Base-by-base conservation (phyloP, 2,113 vertebrate species). In the Podiceps cristatus region DNA sequence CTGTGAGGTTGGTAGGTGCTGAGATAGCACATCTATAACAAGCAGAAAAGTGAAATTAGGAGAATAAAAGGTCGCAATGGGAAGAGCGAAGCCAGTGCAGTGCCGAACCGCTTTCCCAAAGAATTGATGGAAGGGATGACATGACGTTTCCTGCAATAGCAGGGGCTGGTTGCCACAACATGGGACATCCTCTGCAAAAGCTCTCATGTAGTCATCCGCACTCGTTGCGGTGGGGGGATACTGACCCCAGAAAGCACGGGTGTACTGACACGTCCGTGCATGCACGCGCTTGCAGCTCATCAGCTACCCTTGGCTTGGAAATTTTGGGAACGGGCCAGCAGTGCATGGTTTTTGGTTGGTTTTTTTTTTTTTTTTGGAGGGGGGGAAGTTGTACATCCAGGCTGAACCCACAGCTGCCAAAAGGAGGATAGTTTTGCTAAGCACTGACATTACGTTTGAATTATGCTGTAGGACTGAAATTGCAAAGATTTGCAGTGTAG, bases 141-240 rank as follows among this genome's bases (percentile, higher is more conserved):
- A 1, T 17, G 62, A 68, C 3, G 2, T 64, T 77, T 79, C 44
- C 66, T 71, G 62, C 0, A 2, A 20, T 24, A 42, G 67, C 63
- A 71, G 18, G 22, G 22, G 18, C 20, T 80, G 80, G 35, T 3
- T 79, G 33, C 35, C 4, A 1, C 9, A 6, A 74, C n/a, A 45
- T 27, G 45, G 55, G 18, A 37, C 42, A 42, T 77, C 24, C 49
- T 86, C 19, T 90, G 47, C 52, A 42, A 42, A 29, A 29, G 37
- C 47, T 63, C 25, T 53, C 0, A 0, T 69, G 29, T 55, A 4
- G 69, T 71, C 37, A 16, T 44, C 35, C 4, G 0, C 0, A 0
- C 25, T 71, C 1, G 0, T 55, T 0, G 0, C 4, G 13, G 3
- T 2, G 10, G n/a, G 27, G 40, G n/a, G 8, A 60, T 12, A 3